Conservation (phyloP, 2,797 vertebrate genomes). For the Lepidocolaptes lacrymiger region DNA sequence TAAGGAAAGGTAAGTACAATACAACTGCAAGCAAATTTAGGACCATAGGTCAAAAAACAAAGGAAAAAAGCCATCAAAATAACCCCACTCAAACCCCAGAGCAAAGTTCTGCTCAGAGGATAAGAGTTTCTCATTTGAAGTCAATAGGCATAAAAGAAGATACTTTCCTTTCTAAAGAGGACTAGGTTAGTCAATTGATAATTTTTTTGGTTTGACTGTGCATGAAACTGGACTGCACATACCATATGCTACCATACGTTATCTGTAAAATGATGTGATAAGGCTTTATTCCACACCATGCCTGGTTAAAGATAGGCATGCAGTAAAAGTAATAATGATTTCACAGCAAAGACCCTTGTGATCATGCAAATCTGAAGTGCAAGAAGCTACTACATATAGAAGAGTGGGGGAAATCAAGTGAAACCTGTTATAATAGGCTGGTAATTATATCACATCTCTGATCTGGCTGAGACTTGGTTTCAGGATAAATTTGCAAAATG, state of each 20-base stretch:
- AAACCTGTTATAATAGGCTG: neutral
- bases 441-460: neutral
- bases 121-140: neutral
- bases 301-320: neutral
- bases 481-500: neutral
- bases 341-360: neutral
- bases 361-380: neutral
- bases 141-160: neutral
- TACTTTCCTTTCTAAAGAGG: neutral
- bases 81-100: neutral
- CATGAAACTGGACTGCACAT: neutral
- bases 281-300: neutral
- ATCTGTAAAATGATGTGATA: neutral
- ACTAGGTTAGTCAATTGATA: neutral
- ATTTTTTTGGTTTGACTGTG: neutral
- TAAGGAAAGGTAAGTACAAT: neutral
- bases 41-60: rapidly evolving
- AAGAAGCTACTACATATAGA: neutral
- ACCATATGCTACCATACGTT: neutral
- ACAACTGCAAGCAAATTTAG: neutral
- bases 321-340: neutral
- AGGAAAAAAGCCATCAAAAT: neutral
- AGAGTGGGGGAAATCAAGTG: rapidly evolving
- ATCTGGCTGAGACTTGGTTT: neutral
- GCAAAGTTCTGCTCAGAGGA: neutral